Conservation (phyloP, 2,113 vertebrate species). For the Thomomys bottae region DNA sequence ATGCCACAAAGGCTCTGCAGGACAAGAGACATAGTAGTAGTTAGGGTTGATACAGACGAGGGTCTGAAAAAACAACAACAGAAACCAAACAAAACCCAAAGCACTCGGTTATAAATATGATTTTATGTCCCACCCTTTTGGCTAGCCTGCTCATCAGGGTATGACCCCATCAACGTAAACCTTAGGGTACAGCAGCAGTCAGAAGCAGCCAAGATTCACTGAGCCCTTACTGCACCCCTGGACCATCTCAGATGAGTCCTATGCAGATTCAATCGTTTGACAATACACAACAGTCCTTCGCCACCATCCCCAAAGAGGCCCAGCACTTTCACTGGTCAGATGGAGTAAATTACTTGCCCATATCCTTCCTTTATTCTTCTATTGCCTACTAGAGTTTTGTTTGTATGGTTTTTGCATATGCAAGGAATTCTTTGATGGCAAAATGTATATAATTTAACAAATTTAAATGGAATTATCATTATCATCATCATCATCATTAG, state of each 20-base stretch:
- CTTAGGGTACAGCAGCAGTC: neutral
- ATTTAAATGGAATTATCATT: too few species aligned
- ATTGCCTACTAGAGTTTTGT: neutral
- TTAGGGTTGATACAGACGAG: slow-evolving; percentile 46
- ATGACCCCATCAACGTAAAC: accelerated
- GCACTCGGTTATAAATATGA: neutral
- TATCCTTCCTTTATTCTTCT: neutral
- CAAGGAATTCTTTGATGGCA: neutral
- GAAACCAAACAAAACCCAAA: too few species aligned
- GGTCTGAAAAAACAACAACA: neutral
- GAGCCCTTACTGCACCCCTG: neutral
- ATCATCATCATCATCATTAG: too few species aligned
- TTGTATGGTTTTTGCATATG: neutral
- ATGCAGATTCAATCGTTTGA: neutral
- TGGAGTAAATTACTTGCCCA: neutral
- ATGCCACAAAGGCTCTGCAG: slow-evolving; percentile 93
- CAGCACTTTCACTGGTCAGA: neutral
- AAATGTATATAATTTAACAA: neutral
- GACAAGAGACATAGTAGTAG: slow-evolving; percentile 33
- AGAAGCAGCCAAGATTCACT: neutral
- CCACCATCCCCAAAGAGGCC: neutral
- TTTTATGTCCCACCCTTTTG: neutral
- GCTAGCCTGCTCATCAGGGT: neutral
- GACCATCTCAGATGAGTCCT: neutral
- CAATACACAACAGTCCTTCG: too few species aligned